Conservation (phyloP, 2,888 invertebrate genomes). For the Fabriciana adippe region DNA sequence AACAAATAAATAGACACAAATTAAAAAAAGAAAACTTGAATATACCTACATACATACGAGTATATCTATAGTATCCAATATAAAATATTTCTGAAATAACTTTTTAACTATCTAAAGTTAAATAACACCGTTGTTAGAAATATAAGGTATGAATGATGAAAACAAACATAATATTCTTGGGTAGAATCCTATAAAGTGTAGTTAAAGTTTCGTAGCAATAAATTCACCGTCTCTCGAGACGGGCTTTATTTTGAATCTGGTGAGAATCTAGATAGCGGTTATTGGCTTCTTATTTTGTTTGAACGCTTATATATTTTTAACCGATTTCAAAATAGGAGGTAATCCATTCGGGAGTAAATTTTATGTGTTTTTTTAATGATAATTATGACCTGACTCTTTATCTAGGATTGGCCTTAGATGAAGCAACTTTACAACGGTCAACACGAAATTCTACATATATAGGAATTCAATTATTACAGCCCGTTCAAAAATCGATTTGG, state of each 20-base stretch:
- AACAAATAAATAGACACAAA: too few relatives aligned
- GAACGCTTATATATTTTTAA: constrained; percentile 7
- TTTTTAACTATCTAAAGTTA: too few relatives aligned
- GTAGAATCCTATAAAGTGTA: constrained; percentile 12
- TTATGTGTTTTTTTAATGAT: neutral
- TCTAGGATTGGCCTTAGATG: too few relatives aligned
- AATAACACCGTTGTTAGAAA: too few relatives aligned
- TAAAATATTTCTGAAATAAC: too few relatives aligned
- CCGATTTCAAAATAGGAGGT: neutral
- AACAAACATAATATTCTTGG: constrained; percentile 16
- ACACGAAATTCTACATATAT: too few relatives aligned
- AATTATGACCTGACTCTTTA: neutral
- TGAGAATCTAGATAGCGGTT: constrained; percentile 22
- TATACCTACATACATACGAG: neutral
- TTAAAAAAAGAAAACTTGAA: neutral
- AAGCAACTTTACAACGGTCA: too few relatives aligned
- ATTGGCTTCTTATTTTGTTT: constrained; percentile 16
- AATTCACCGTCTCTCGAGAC: constrained; percentile 15
- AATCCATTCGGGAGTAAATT: neutral
- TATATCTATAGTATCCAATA: neutral
- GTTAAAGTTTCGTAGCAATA: constrained; percentile 21
- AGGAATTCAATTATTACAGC: too few relatives aligned
- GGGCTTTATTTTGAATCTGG: constrained; percentile 21
- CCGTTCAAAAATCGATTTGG: too few relatives aligned
- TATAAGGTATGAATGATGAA: constrained; percentile 12